Conservation (phyloP, 2,797 vertebrate species). For the Smutsia gigantea region DNA sequence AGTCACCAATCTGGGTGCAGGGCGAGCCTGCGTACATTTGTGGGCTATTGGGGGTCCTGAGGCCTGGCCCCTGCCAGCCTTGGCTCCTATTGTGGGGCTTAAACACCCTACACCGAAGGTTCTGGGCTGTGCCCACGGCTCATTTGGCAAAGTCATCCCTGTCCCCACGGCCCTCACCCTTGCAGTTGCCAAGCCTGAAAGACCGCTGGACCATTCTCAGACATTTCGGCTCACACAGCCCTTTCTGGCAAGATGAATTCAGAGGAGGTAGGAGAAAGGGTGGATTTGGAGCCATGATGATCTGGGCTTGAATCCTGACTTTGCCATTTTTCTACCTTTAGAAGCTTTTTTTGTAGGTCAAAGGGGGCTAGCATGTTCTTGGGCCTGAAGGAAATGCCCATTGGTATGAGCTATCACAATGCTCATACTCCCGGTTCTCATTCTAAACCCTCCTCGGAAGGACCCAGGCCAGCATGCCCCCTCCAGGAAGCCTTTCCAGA, state of each 20-base stretch:
- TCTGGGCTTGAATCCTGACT: accelerated
- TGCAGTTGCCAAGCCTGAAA: neutral
- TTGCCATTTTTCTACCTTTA: accelerated
- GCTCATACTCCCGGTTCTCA: neutral
- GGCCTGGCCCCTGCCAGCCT: neutral
- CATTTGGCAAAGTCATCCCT: neutral
- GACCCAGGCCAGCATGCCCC: neutral
- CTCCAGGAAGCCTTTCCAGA: neutral
- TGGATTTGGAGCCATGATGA: neutral
- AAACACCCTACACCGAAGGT: neutral
- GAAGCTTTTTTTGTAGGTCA: no score
- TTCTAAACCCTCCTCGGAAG: neutral
- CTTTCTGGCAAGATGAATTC: neutral
- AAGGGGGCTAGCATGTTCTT: no score
- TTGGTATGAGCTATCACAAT: neutral
- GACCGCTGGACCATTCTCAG: neutral
- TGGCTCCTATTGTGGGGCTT: neutral
- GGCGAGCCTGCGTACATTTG: neutral
- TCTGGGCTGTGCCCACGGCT: neutral
- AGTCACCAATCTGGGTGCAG: neutral
- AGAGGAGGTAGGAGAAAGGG: neutral
- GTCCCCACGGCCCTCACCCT: neutral
- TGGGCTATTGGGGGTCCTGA: neutral
- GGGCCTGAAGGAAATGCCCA: neutral
- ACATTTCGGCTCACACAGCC: neutral